These are phyloP conservation scores for Haemorhous mexicanus DNA, from an alignment of 2,113 vertebrate genomes.

Conservation along the genomic window DNA sequence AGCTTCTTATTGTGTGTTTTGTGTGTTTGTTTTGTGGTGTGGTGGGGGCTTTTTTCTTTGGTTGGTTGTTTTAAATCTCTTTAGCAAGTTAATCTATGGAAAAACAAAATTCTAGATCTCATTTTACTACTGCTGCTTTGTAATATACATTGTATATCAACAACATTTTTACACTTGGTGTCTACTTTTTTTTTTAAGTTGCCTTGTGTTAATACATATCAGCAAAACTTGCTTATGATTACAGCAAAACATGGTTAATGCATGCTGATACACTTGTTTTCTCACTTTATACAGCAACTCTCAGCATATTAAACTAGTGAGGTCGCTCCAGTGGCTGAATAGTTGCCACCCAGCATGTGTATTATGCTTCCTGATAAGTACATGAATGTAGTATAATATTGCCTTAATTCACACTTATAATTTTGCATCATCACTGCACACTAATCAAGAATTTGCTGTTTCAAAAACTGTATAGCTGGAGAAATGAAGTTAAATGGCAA, in stretches of 20 bases:
- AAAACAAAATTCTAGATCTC: not conserved
- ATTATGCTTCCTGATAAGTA: not conserved
- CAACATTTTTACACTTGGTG: not conserved
- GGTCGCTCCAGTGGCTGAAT: not conserved
- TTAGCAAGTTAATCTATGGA: not conserved
- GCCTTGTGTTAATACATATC: not conserved
- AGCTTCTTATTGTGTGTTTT: not conserved
- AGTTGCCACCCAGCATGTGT: not conserved
- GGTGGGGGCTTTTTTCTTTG: not conserved
- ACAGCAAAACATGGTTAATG: slow-evolving; percentile 16
- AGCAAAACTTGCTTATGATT: slow-evolving; percentile 2
- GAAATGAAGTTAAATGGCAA: not conserved
- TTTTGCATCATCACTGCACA: not conserved
- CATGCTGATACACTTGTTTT: slow-evolving; percentile 20
- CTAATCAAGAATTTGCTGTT: not conserved
- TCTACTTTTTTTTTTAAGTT: not conserved
- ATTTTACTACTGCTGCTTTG: not conserved
- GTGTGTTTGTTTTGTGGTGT: not conserved
- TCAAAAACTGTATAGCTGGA: not conserved
- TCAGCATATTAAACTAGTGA: slow-evolving; percentile 27
- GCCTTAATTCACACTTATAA: not conserved
- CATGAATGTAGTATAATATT: not conserved
- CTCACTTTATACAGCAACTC: slow-evolving; percentile 35
- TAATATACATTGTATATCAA: not conserved
- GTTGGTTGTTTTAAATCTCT: not conserved